Percentiles rank a stretch among this genome's conserved stretches.
Conservation (phyloP, 2,888 invertebrate genomes). For the Coenonympha glycerion region DNA sequence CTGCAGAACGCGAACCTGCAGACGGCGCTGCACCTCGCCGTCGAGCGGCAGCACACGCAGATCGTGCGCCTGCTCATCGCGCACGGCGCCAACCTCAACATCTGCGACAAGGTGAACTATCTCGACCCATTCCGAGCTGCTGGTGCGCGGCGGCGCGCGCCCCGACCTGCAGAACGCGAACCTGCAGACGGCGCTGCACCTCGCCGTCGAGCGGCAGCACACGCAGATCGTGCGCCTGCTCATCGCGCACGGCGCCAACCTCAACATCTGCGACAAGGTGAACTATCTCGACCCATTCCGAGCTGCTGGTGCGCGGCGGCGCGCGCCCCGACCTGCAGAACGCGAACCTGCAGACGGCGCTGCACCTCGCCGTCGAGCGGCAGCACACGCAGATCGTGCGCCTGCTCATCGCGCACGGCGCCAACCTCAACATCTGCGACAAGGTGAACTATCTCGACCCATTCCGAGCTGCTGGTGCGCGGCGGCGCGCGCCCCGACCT, state of each 20-base stretch:
- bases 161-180: conserved; percentile 98
- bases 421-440: conserved; percentile 95
- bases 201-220: conserved; percentile 97
- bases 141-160: conserved; percentile 93
- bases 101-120: conserved; percentile 97
- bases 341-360: conserved; percentile 93
- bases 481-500: conserved; percentile 96
- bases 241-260: conserved; percentile 93
- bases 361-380: conserved; percentile 96
- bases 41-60: conserved; percentile 98
- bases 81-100: conserved; percentile 94
- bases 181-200: conserved; percentile 92
- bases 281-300: too few species aligned
- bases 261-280: conserved; percentile 97
- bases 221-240: conserved; percentile 96
- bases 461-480: conserved; percentile 90
- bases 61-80: conserved; percentile 94
- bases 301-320: conserved; percentile 90
- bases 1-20: conserved; percentile 97
- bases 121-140: too few species aligned
- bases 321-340: conserved; percentile 97
- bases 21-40: conserved; percentile 94
- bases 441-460: too few species aligned
- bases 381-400: conserved; percentile 99
- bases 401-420: conserved; percentile 92